Evolutionary conservation across 2,797 vertebrate species (phyloP), one percentile per base, ranked within the genome.

Genomic region (Ceryle rudis): DNA sequence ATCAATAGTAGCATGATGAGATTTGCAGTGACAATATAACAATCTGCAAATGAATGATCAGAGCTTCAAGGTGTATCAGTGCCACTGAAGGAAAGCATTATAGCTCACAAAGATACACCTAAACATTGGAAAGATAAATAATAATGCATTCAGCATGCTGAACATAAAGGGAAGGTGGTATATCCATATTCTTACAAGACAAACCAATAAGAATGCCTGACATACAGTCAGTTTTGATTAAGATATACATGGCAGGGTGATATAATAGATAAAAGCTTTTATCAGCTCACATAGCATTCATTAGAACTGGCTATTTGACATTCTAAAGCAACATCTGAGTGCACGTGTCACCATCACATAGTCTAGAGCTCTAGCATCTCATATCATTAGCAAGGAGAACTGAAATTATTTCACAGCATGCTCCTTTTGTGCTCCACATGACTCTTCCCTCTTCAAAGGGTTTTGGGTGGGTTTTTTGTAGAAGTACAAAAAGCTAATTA

Each of bases 401-500:
- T n/a, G 62, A 90, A 95, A 90, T 86, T 58, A 95, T 91, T 88
- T 86, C 87, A 94, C 94, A 95, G 93, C 81, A 79, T 49, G 89
- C 33, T 90, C 22, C 35, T 89, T 94, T 91, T 57, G 13, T 21
- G 54, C 84, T 93, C 80, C 51, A 66, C 79, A 93, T 51, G 69
- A 81, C 39, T 90, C 62, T 21, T 79, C 29, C 29, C 31, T 89
- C 93, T 95, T 96, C 85, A 95, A 90, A 95, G 77, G 80, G 22
- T 81, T 96, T 80, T 72, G 82, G 42, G 54, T 71, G 62, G 4
- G 0, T 20, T 55, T 61, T 93, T 90, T 64, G 26, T 72, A 7
- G 5, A 86, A 90, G 39, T 86, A 90, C 81, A 90, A 86, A 96
- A 93, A 95, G 39, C 70, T 91, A 94, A 96, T 93, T 93, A 96